A percentile compares a stretch with the other conserved stretches of the same genome.
These are phyloP conservation scores for Chrysocyon brachyurus DNA, from an alignment of 2,797 vertebrate genomes.

Conservation along the genomic window DNA sequence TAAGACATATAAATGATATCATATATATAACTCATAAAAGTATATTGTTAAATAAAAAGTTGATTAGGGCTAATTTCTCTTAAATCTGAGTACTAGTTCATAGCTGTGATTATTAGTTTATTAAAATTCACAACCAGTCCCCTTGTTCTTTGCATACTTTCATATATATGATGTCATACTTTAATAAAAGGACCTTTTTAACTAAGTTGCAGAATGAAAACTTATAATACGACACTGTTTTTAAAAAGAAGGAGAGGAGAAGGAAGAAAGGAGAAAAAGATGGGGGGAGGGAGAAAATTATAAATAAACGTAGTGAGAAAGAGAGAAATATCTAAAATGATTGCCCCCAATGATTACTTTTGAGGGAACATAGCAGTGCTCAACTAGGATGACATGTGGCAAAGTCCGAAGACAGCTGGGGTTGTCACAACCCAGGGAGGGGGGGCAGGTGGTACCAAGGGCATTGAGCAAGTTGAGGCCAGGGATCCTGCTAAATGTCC, in stretches of 20 bases:
- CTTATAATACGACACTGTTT: not conserved
- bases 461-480: not conserved
- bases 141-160: not conserved
- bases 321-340: not conserved
- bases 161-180: not conserved
- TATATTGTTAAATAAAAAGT: conserved; percentile 20
- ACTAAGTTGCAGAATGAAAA: not conserved
- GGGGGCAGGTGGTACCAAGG: fast-evolving
- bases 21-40: not conserved
- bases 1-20: not conserved
- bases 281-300: not conserved
- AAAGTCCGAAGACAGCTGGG: not conserved
- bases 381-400: not conserved
- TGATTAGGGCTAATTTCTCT: not conserved
- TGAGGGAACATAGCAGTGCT: not conserved
- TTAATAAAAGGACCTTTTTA: not conserved
- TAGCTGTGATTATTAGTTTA: not conserved
- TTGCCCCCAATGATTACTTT: fast-evolving
- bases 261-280: not conserved
- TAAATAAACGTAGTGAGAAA: not conserved
- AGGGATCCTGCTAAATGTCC: not conserved
- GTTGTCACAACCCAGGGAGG: not conserved
- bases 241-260: not conserved
- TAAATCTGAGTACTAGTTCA: not conserved
- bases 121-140: not conserved